phyloP scores from a whole-genome alignment of 2,797 vertebrate species.

The Syngnathus acus region DNA sequence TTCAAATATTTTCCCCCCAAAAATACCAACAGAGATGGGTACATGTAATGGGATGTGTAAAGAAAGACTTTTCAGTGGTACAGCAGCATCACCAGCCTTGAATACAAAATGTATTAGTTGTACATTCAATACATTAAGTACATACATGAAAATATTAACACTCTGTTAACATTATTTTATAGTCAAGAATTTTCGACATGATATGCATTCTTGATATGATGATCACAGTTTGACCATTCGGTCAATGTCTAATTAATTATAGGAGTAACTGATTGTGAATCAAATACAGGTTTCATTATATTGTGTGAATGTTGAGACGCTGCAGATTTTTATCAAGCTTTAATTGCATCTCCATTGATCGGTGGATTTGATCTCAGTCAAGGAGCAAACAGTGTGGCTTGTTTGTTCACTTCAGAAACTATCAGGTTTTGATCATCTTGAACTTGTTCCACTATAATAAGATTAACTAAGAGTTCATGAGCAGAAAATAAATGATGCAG shows the following conservation, averaged over 20 bases:
- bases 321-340: too few species aligned
- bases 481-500: neutral
- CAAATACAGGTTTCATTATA: neutral
- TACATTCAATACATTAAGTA: neutral
- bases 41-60: neutral
- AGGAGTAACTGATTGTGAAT: neutral
- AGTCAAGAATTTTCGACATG: neutral
- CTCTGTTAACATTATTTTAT: neutral
- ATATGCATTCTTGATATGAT: neutral
- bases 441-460: neutral
- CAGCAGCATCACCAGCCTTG: too few species aligned
- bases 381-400: neutral
- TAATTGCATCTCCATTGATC: neutral
- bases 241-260: neutral
- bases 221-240: neutral
- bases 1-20: neutral
- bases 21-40: neutral
- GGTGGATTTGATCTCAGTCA: neutral
- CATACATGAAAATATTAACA: neutral
- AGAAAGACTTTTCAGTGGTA: too few species aligned
- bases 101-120: neutral
- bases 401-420: neutral
- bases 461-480: neutral
- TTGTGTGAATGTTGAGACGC: too few species aligned
- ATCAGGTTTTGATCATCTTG: neutral